Conservation (phyloP, 1,140 invertebrate genomes). For the Cotesia typhae region DNA sequence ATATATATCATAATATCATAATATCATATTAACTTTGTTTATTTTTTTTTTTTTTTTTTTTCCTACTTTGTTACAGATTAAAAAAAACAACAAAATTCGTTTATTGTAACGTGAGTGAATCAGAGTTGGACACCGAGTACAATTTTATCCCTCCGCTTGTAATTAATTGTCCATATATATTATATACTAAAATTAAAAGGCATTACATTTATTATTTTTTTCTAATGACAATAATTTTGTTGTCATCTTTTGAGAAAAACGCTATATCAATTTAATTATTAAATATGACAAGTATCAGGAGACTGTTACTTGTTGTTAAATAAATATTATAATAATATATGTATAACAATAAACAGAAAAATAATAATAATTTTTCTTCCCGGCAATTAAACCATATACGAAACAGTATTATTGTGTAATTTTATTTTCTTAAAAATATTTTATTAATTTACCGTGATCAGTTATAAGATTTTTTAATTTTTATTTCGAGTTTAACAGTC, state of each 20-base stretch:
- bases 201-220: too few relatives aligned
- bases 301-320: too few relatives aligned
- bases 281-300: too few relatives aligned
- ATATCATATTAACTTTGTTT: too few relatives aligned
- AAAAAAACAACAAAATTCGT: conserved; percentile 42
- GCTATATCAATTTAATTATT: too few relatives aligned
- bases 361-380: too few relatives aligned
- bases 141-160: conserved; percentile 38
- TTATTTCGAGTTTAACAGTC: too few relatives aligned
- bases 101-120: conserved; percentile 42
- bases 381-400: conserved; percentile 41
- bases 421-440: conserved; percentile 36
- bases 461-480: background rate
- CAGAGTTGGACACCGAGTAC: conserved; percentile 33
- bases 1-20: background rate
- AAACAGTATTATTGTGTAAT: conserved; percentile 63
- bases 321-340: too few relatives aligned
- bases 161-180: conserved; percentile 16
- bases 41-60: too few relatives aligned
- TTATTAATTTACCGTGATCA: background rate
- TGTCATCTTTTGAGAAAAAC: too few relatives aligned
- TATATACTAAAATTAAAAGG: background rate
- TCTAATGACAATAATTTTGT: too few relatives aligned
- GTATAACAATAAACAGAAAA: too few relatives aligned
- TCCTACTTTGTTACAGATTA: conserved; percentile 39